These are phyloP conservation scores for Chloroceryle aenea DNA, from an alignment of 2,113 vertebrate species.

Conservation along the genomic window DNA sequence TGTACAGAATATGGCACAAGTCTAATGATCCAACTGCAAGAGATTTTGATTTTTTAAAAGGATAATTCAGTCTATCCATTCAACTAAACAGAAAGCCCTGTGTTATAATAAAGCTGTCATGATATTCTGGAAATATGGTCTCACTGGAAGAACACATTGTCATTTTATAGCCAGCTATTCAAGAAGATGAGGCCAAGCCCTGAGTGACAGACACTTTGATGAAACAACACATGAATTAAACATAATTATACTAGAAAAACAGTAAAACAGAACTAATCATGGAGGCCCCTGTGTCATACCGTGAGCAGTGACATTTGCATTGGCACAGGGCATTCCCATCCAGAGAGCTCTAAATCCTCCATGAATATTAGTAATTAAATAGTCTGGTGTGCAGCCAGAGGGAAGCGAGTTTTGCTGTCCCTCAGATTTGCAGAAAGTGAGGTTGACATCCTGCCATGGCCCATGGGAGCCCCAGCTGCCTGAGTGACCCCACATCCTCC, in stretches of 20 bases:
- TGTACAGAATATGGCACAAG: neutral
- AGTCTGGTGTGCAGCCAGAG: accelerated
- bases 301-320: conserved; percentile 17
- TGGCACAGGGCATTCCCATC: conserved; percentile 20
- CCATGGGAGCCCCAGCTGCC: accelerated
- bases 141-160: conserved; percentile 49
- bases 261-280: conserved; percentile 50
- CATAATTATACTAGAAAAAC: conserved; percentile 53
- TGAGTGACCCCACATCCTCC: accelerated
- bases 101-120: conserved; percentile 58
- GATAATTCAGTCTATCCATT: neutral
- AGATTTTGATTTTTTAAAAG: neutral
- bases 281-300: neutral
- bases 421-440: neutral
- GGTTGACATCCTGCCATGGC: accelerated
- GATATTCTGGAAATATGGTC: conserved; percentile 37
- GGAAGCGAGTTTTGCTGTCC: neutral
- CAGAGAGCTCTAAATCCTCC: neutral
- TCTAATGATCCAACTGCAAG: neutral
- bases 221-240: conserved; percentile 63
- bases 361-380: conserved; percentile 20
- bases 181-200: conserved; percentile 52
- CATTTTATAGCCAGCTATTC: conserved; percentile 61
- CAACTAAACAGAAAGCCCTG: conserved; percentile 40
- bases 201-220: conserved; percentile 43